Evolutionary conservation across 2,113 vertebrate genomes (phyloP).

Genomic region (Heterotilapia buettikoferi): DNA sequence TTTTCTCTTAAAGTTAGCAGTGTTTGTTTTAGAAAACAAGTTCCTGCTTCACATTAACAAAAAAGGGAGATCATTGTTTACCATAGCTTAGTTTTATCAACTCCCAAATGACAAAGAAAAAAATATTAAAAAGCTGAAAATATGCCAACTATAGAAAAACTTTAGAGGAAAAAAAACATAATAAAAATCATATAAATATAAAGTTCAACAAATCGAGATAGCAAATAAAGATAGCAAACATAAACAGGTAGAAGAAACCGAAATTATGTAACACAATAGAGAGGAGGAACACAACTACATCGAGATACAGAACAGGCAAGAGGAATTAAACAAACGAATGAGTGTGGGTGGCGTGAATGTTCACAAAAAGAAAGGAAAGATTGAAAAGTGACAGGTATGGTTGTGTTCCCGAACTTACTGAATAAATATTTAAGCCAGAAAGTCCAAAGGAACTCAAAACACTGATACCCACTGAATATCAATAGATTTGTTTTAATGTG

Average conservation of each 20-base stretch:
- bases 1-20: neutral
- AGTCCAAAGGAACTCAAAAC: neutral
- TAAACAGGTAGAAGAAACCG: neutral
- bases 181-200: neutral
- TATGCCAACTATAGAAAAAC: neutral
- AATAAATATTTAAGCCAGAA: conserved; percentile 1
- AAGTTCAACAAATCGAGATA: neutral
- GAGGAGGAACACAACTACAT: neutral
- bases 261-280: neutral
- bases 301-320: neutral
- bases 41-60: neutral
- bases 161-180: neutral
- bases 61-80: neutral
- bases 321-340: neutral
- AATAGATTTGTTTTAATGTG: neutral
- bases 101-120: neutral
- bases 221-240: neutral
- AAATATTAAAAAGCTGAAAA: neutral
- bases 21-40: neutral
- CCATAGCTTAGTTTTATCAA: neutral
- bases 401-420: neutral
- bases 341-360: neutral
- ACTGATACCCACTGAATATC: neutral
- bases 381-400: neutral
- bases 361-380: neutral